Percentiles rank a stretch among this genome's conserved stretches.
phyloP scores from a whole-genome alignment of 2,113 vertebrate species.

The Pangasianodon hypophthalmus region DNA sequence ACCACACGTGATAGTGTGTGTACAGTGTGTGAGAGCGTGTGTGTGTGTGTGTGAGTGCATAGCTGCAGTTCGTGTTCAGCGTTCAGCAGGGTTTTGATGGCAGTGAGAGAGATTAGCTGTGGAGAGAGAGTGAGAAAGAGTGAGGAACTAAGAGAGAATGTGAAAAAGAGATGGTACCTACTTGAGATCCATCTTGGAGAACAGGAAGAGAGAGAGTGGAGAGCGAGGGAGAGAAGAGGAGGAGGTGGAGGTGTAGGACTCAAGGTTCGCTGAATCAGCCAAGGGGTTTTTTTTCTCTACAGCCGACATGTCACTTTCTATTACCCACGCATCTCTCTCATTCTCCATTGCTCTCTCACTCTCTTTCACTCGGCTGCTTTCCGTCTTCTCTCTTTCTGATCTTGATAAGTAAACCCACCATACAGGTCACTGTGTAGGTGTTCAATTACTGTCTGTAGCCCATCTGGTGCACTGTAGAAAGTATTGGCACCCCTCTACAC shows the following conservation, averaged over 20 bases:
- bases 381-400: conserved; percentile 5
- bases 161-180: background rate
- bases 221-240: background rate
- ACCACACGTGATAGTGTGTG: background rate
- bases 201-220: background rate
- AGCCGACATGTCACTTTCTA: conserved; percentile 61
- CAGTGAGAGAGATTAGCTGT: background rate
- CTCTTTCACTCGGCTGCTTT: conserved; percentile 21
- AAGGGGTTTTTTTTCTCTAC: conserved; percentile 45
- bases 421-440: background rate
- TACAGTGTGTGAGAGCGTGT: conserved; percentile 1
- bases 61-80: background rate
- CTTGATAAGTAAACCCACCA: background rate
- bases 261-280: conserved; percentile 38
- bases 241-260: conserved; percentile 25
- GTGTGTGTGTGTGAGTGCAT: conserved; percentile 2
- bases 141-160: background rate
- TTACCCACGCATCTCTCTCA: conserved; percentile 55
- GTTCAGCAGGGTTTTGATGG: background rate
- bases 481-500: background rate
- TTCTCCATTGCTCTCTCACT: conserved; percentile 5
- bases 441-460: background rate
- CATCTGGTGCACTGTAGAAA: background rate
- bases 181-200: background rate
- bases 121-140: background rate